Conservation (phyloP, 2,113 vertebrate species). For the Fulica atra region DNA sequence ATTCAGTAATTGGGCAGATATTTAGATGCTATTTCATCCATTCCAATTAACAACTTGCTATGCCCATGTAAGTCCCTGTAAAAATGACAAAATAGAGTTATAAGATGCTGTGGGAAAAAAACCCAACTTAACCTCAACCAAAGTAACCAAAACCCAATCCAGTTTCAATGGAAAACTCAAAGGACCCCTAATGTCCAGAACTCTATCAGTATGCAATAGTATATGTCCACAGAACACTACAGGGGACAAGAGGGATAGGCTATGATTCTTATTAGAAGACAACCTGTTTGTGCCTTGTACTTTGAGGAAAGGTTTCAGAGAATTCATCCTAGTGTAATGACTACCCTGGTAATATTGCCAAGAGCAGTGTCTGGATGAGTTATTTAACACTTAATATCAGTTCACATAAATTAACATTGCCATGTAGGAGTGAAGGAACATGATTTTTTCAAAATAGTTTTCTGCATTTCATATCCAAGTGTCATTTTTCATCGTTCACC, state of each 20-base stretch:
- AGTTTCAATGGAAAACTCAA: not conserved
- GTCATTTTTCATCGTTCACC: conserved; percentile 15
- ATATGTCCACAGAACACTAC: not conserved
- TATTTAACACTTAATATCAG: conserved; percentile 50
- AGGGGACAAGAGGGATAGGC: not conserved
- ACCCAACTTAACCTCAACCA: not conserved
- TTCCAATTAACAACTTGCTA: not conserved
- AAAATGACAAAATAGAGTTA: not conserved
- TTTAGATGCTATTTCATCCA: conserved; percentile 2
- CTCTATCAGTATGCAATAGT: not conserved
- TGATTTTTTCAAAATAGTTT: conserved; percentile 36
- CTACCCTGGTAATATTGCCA: conserved; percentile 7
- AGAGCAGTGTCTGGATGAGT: conserved; percentile 51
- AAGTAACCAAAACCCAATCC: not conserved
- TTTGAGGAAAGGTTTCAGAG: conserved; percentile 21
- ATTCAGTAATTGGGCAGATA: not conserved
- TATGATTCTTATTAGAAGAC: not conserved
- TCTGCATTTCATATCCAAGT: conserved; percentile 40
- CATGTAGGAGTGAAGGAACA: conserved; percentile 12
- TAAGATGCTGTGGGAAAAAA: not conserved
- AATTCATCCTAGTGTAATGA: conserved; percentile 16
- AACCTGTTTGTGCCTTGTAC: conserved; percentile 16
- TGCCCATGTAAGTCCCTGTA: not conserved
- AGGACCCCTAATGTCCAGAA: not conserved
- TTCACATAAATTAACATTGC: conserved; percentile 29